A percentile compares a stretch with the other conserved stretches of the same genome.
phyloP scores from a whole-genome alignment of 2,113 vertebrate genomes.

The Talpa occidentalis region DNA sequence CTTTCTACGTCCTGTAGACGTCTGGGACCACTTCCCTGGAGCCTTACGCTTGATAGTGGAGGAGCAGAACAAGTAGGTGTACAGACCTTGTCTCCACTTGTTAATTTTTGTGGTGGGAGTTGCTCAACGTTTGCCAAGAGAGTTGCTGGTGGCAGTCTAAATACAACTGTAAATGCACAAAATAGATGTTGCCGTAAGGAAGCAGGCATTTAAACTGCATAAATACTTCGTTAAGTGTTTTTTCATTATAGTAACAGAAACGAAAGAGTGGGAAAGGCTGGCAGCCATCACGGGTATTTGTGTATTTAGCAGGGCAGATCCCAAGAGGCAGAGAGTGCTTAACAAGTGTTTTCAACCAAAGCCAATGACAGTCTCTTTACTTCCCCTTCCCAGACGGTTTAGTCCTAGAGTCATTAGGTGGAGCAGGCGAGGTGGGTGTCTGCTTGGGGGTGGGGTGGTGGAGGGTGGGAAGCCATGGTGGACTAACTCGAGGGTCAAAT shows the following conservation, averaged over 20 bases:
- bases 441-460: accelerated
- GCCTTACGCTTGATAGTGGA: background rate
- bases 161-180: slow-evolving; percentile 65
- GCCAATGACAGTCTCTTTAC: background rate
- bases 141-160: slow-evolving; percentile 71
- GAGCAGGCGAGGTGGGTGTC: background rate
- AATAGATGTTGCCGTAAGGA: slow-evolving; percentile 52
- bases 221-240: slow-evolving; percentile 47
- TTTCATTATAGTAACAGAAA: slow-evolving; percentile 26
- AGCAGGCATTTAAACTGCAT: slow-evolving; percentile 30
- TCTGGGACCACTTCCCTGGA: slow-evolving; percentile 7
- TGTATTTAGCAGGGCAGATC: background rate
- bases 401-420: background rate
- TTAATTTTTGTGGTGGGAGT: slow-evolving; percentile 73
- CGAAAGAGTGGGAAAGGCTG: slow-evolving; percentile 15
- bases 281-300: background rate
- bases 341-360: background rate
- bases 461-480: background rate
- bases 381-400: background rate
- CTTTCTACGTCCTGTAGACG: background rate
- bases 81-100: slow-evolving; percentile 58
- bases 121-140: slow-evolving; percentile 71
- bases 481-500: background rate
- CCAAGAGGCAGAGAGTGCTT: background rate
- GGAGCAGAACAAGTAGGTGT: slow-evolving; percentile 44